Base-by-base conservation (phyloP, 2,888 invertebrate species). In the Tupiocoris notatus region DNA sequence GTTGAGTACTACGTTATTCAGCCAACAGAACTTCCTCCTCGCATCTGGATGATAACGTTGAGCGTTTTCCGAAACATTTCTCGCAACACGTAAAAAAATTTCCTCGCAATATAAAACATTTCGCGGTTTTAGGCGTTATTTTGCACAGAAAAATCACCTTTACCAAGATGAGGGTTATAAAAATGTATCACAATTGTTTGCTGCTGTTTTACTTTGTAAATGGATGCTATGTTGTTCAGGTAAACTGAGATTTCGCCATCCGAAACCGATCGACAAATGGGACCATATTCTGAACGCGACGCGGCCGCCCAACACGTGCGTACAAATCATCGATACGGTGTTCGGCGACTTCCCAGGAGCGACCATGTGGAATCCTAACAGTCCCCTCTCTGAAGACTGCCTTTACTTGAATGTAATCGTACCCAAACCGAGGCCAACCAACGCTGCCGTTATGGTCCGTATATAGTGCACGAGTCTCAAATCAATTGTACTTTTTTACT, bases 351-450 rank as follows among this genome's bases (percentile, higher is more conserved):
- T 95, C 83, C 87, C 91, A 12, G 96, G 96, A 24, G 91, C 95
- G 73, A 91, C 90, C 82, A 94, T 96, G 91, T 98, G 97, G 97
- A 96, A 96, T 85, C 93, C 96, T 63, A 96, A 97, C 84, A 96
- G 96, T 12, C 91, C 90, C 74, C 86, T 94, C 82, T 92, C 90
- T 84, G 97, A 98, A 87, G 97, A 98, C 86, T 98, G 98, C 85
- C 89, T 98, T 73, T 96, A 95, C 85, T 88, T 98, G 81, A 97
- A 95, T 85, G 93, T 98, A 80, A 95, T 95, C 83, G 90, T 91
- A 56, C 97, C 97, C 0, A 89, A 88, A 84, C 92, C 92, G 21
- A 88, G 91, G 81, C 93, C 93, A 62, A 90, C 89, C 81, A 83
- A 85, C 81, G 91, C 94, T 81, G 91, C 96, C 20, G 95, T 97